Evolutionary conservation across 2,797 vertebrate genomes (phyloP), one percentile per base, ranked within the genome.

Genomic region (Oreortyx pictus): DNA sequence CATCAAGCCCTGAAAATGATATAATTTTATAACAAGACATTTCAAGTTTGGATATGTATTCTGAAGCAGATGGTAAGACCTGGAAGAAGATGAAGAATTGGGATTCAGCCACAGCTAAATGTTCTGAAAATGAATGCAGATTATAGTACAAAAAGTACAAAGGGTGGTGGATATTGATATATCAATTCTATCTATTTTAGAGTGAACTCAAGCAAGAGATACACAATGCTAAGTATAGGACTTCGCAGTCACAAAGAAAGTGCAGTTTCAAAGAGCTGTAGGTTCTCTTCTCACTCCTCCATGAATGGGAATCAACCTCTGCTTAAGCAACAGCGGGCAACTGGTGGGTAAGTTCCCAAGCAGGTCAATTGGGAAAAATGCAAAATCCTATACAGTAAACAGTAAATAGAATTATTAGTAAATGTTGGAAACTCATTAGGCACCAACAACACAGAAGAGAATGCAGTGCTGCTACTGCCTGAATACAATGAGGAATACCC

Each of bases 21-120:
- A 43, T 71, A 19, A 67, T 76, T 93, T 79, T 89, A 47, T 84
- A 83, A 74, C 47, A 84, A 91, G 37, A 39, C 46, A 60, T 76
- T 82, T 80, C 41, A 84, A 0, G 3, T 25, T 91, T 88, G 71
- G 65, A 75, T 85, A 82, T 75, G 39, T 37, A 78, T 85, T 93
- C 68, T 84, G 56, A 93, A 92, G 49, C 91, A 94, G 86, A 96
- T 88, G 72, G 67, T 46, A 80, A 62, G 35, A 56, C 61, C 72
- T 90, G 75, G 78, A 88, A 91, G 72, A 93, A 78, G 39, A 89
- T 62, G 39, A 88, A 89, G 75, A 88, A 80, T 1, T 68, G 65
- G 33, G 44, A 91, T 85, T 74, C 72, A 77, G 49, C 12, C n/a
- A 77, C 46, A 75, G 68, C 6, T 85, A 91, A 88, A 72, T 88